phyloP scores from a whole-genome alignment of 2,797 vertebrate genomes.

The Molossus molossus region DNA sequence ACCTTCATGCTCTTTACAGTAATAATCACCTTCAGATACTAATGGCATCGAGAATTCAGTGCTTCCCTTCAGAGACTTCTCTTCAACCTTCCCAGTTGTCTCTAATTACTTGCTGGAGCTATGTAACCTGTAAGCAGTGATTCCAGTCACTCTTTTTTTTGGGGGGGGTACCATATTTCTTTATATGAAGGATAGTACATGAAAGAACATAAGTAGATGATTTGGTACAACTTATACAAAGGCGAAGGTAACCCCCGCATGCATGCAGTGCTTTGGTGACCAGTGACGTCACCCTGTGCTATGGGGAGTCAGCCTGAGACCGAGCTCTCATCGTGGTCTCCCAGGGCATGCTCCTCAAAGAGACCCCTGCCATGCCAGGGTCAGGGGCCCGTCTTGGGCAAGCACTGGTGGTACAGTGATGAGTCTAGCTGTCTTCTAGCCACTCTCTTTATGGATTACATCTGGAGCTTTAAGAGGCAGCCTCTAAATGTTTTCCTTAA shows the following conservation, averaged over 20 bases:
- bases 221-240: not conserved
- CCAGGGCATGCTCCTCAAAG: not conserved
- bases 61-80: not conserved
- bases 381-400: not conserved
- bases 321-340: not conserved
- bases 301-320: not conserved
- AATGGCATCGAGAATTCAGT: not conserved
- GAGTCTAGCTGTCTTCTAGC: not conserved
- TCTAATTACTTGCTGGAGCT: not conserved
- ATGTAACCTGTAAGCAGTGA: not conserved
- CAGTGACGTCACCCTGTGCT: not conserved
- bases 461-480: not conserved
- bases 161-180: not conserved
- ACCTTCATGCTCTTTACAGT: not conserved
- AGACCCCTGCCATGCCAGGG: fast-evolving
- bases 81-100: not conserved
- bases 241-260: not conserved
- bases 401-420: not conserved
- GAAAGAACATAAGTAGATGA: not conserved
- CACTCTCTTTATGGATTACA: not conserved
- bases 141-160: not conserved
- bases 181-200: not conserved
- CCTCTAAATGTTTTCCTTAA: not conserved
- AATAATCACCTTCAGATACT: not conserved
- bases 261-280: not conserved